Conservation (phyloP, 2,888 invertebrate genomes). For the Pocota personata region DNA sequence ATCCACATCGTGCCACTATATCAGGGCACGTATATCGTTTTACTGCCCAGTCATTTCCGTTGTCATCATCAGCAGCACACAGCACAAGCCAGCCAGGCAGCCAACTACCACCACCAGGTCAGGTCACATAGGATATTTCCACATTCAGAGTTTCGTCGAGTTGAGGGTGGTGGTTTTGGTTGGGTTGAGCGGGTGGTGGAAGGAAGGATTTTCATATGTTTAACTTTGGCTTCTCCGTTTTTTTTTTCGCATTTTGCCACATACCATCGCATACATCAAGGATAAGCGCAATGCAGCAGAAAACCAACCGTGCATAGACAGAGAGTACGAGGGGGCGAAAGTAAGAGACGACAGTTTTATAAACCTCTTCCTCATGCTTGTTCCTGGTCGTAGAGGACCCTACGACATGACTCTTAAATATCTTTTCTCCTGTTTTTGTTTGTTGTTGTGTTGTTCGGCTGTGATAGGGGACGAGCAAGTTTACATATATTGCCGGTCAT, state of each 20-base stretch:
- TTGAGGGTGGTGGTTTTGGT: constrained; percentile 15
- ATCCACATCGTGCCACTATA: constrained; percentile 50
- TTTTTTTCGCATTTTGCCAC: constrained; percentile 73
- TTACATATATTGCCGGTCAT: constrained; percentile 50
- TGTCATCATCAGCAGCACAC: constrained; percentile 62
- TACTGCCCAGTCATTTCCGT: constrained; percentile 74
- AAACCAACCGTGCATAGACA: constrained; percentile 80
- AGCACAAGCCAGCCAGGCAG: constrained; percentile 8
- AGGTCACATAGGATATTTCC: constrained; percentile 60
- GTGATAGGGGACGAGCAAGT: constrained; percentile 15
- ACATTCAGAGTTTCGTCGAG: constrained; percentile 4
- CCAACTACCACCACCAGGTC: constrained; percentile 66
- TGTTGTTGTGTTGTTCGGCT: background rate
- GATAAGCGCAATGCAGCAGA: constrained; percentile 83
- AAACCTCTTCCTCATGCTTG: constrained; percentile 40
- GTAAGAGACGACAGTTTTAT: constrained; percentile 51
- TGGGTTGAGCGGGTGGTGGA: constrained; percentile 38
- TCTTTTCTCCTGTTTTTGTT: constrained; percentile 14
- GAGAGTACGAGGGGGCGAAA: background rate
- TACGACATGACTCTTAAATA: constrained; percentile 65
- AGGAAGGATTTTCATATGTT: constrained; percentile 71
- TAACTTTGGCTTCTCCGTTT: constrained; percentile 69
- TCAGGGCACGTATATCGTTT: constrained; percentile 59
- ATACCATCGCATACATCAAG: constrained; percentile 83
- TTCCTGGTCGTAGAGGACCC: constrained; percentile 34